These are phyloP conservation scores for Spisula subtruncata DNA, from an alignment of 2,888 invertebrate species.

Conservation along the genomic window DNA sequence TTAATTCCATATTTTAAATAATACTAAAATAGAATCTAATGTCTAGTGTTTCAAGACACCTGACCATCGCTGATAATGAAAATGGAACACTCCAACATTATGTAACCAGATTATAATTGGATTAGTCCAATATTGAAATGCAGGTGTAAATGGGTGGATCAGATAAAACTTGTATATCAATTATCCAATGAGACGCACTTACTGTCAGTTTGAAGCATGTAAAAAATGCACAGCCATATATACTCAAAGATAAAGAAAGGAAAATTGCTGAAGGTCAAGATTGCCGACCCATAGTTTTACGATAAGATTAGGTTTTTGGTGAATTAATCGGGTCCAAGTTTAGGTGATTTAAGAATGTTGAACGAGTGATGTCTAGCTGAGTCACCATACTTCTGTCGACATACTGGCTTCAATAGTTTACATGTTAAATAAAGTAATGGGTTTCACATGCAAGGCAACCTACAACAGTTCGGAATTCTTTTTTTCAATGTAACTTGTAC, in stretches of 20 bases:
- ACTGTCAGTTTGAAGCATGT: conserved; percentile 51
- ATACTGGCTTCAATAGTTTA: conserved; percentile 42
- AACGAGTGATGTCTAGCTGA: conserved; percentile 48
- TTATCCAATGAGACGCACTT: conserved; percentile 38
- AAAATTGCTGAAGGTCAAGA: conserved; percentile 43
- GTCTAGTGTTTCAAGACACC: not conserved
- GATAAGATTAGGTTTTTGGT: conserved; percentile 48
- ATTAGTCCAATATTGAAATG: not conserved
- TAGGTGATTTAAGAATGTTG: conserved; percentile 51
- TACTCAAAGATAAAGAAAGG: conserved; percentile 41
- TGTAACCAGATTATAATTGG: not conserved
- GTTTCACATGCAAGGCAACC: not conserved
- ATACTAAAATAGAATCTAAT: not conserved
- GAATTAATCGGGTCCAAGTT: conserved; percentile 41
- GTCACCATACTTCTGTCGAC: conserved; percentile 43
- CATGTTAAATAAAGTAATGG: conserved; percentile 31
- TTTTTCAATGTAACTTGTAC: not conserved
- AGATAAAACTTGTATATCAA: conserved; percentile 37
- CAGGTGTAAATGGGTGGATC: not conserved
- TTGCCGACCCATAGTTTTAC: conserved; percentile 31
- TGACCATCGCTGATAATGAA: not conserved
- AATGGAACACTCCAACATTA: not conserved
- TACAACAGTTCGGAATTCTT: conserved; percentile 16
- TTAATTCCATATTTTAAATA: not conserved
- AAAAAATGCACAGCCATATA: conserved; percentile 46